Conservation (phyloP, 2,113 vertebrate genomes). For the Riparia riparia region DNA sequence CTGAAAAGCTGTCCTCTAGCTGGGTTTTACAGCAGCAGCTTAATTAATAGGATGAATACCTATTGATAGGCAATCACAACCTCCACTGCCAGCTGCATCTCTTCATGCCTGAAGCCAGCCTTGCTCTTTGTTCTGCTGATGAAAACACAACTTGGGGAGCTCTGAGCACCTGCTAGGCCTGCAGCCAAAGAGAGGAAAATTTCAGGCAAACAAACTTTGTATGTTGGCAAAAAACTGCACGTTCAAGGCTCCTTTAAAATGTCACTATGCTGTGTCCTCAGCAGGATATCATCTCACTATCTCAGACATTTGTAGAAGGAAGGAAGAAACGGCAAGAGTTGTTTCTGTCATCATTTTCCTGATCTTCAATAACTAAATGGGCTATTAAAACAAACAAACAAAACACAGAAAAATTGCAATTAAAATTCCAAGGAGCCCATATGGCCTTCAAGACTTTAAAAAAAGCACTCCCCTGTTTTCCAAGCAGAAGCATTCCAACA, state of each 20-base stretch:
- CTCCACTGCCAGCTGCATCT: not conserved
- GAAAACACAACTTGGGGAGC: not conserved
- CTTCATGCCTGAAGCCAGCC: not conserved
- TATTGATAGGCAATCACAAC: not conserved
- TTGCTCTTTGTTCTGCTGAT: not conserved
- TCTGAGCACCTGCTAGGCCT: not conserved
- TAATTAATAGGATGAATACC: not conserved
- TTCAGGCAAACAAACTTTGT: not conserved
- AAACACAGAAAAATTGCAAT: not conserved
- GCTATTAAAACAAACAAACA: not conserved
- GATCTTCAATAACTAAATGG: not conserved
- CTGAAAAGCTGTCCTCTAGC: slow-evolving; percentile 8
- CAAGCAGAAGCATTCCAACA: not conserved
- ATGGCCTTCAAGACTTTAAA: not conserved
- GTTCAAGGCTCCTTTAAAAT: not conserved
- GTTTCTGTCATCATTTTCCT: not conserved
- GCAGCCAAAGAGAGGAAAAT: not conserved
- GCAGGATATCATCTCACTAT: not conserved
- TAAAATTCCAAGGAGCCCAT: not conserved
- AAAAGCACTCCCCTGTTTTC: not conserved
- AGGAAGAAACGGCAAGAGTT: not conserved
- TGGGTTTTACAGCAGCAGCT: not conserved
- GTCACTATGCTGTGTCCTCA: not conserved
- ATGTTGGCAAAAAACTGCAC: not conserved
- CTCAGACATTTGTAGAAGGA: not conserved